Evolutionary conservation across 2,113 vertebrate genomes (phyloP).

Genomic region (Mobula birostris): DNA sequence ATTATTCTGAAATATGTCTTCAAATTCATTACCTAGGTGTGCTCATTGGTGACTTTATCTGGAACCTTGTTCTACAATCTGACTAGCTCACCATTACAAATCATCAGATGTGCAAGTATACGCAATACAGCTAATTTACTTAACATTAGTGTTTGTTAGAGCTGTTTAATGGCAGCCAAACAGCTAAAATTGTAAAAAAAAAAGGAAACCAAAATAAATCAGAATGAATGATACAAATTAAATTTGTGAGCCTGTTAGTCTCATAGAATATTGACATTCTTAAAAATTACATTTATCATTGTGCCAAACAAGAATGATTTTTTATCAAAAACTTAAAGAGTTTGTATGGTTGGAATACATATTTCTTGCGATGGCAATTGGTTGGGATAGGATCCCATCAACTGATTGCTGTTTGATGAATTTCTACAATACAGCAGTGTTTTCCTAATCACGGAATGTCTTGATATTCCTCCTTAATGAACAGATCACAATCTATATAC

Average conservation of each 20-base stretch:
- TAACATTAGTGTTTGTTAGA: constrained; percentile 83
- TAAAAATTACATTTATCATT: constrained; percentile 37
- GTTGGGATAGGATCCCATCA: constrained; percentile 38
- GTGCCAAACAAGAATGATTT: constrained; percentile 36
- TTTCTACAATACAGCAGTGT: constrained; percentile 87
- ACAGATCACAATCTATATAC: constrained; percentile 84
- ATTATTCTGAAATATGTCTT: constrained; percentile 61
- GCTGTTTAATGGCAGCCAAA: constrained; percentile 80
- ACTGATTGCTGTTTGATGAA: constrained; percentile 69
- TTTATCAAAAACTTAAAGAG: constrained; percentile 36
- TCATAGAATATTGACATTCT: constrained; percentile 37
- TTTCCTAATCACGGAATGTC: constrained; percentile 97
- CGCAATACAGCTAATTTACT: constrained; percentile 85
- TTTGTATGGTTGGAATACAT: constrained; percentile 36
- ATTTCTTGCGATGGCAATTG: constrained; percentile 36
- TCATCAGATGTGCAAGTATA: constrained; percentile 84
- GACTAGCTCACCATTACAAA: constrained; percentile 45
- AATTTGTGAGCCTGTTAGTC: constrained; percentile 48
- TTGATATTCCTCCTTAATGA: constrained; percentile 74
- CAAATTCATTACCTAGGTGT: constrained; percentile 73
- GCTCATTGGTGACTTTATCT: constrained; percentile 53
- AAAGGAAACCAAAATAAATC: constrained; percentile 57
- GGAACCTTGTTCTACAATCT: constrained; percentile 36
- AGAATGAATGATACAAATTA: constrained; percentile 53
- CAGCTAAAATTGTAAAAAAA: constrained; percentile 47